A percentile compares a stretch with the other conserved stretches of the same genome.
These are phyloP conservation scores for Pituophis catenifer DNA, from an alignment of 2,113 vertebrate genomes.

Conservation along the genomic window DNA sequence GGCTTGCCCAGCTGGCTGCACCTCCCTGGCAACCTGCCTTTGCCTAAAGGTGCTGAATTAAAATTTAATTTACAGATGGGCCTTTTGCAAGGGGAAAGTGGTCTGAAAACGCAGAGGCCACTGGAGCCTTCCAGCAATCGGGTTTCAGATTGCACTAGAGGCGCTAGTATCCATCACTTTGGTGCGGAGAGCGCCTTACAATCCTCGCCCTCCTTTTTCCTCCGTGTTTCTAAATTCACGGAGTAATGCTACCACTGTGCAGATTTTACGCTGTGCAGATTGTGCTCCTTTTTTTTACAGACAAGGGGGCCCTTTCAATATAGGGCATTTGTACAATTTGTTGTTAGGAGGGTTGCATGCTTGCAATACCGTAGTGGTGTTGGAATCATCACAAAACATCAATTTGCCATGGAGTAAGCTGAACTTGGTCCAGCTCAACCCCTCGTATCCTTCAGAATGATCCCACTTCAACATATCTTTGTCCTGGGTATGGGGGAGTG, in stretches of 20 bases:
- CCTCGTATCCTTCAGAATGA: neutral
- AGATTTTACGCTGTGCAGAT: neutral
- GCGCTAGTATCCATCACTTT: neutral
- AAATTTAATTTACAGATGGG: neutral
- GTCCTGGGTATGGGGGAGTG: neutral
- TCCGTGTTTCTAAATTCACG: neutral
- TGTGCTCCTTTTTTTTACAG: neutral
- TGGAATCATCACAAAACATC: neutral
- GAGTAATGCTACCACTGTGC: neutral
- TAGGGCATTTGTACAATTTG: neutral
- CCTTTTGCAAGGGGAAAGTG: neutral
- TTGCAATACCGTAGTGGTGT: neutral
- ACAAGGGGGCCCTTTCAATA: neutral
- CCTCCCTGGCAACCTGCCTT: neutral
- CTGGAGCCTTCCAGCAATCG: neutral
- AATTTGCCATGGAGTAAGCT: neutral
- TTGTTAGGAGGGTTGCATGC: neutral
- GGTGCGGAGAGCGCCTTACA: neutral
- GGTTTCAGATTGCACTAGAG: neutral
- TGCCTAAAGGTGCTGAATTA: neutral
- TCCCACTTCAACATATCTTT: neutral
- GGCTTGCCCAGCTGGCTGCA: neutral
- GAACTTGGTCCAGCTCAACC: neutral
- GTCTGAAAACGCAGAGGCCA: neutral
- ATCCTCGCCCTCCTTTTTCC: neutral